Conservation (phyloP, 1,140 invertebrate species). For the Riptortus pedestris region DNA sequence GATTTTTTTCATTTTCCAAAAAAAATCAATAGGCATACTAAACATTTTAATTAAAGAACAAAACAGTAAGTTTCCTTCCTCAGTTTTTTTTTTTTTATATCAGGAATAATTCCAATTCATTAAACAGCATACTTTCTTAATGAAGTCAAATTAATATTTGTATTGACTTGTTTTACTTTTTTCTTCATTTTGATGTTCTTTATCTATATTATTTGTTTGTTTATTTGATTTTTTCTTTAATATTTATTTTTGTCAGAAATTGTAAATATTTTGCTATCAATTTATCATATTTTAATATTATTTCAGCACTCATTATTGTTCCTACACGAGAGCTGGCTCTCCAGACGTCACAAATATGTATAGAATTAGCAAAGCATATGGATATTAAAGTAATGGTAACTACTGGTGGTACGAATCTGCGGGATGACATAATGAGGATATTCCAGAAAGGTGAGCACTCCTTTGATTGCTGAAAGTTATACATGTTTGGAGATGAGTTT, state of each 20-base stretch:
- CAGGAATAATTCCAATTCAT: no score
- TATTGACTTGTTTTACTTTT: no score
- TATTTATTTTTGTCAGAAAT: not conserved
- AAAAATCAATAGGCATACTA: no score
- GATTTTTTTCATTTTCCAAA: no score
- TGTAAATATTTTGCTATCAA: not conserved
- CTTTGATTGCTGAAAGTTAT: slow-evolving; percentile 23
- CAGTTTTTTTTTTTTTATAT: no score
- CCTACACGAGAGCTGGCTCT: slow-evolving; percentile 97
- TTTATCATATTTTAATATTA: slow-evolving; percentile 4
- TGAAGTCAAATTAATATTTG: no score
- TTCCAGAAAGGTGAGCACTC: slow-evolving; percentile 76
- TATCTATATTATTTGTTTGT: no score
- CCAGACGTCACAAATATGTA: slow-evolving; percentile 99
- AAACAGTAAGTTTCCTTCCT: no score
- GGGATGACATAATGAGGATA: slow-evolving; percentile 99
- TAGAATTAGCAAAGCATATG: slow-evolving; percentile 94
- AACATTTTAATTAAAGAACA: no score
- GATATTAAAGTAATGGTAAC: slow-evolving; percentile 97
- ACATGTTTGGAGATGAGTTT: slow-evolving; percentile 10
- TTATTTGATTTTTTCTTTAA: not conserved
- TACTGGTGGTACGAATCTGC: slow-evolving; percentile 93
- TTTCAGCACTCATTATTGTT: slow-evolving; percentile 87
- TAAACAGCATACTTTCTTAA: no score
- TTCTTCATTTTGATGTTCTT: no score